These are phyloP conservation scores for Borostomias antarcticus DNA, from an alignment of 2,797 vertebrate species.

Conservation along the genomic window DNA sequence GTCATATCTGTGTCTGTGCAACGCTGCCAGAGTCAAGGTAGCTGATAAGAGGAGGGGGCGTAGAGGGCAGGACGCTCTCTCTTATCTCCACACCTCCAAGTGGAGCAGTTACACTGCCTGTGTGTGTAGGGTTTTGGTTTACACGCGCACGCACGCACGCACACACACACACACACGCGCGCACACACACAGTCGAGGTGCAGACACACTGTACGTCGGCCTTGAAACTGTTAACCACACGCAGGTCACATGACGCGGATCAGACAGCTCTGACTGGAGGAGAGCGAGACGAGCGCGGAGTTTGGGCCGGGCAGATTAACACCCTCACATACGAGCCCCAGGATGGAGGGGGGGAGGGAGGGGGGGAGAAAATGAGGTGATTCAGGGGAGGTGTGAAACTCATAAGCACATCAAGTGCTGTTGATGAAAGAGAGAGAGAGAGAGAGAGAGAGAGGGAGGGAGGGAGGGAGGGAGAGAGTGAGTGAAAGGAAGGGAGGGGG, in stretches of 20 bases:
- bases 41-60: conserved; percentile 52
- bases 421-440: not conserved
- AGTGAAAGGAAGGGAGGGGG: not conserved
- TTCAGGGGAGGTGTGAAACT: not conserved
- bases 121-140: conserved; percentile 54
- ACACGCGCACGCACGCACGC: conserved; percentile 26
- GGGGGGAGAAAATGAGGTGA: conserved; percentile 10
- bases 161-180: conserved; percentile 25
- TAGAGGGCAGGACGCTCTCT: conserved; percentile 40
- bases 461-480: conserved; percentile 10
- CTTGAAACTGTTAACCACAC: conserved; percentile 52
- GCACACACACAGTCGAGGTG: conserved; percentile 32
- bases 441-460: conserved; percentile 16
- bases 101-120: conserved; percentile 53
- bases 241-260: conserved; percentile 35
- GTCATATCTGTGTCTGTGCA: conserved; percentile 44
- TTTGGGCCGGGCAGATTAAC: not conserved
- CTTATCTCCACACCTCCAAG: conserved; percentile 56
- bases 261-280: conserved; percentile 37
- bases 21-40: conserved; percentile 34
- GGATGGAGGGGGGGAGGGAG: conserved; percentile 4
- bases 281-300: not conserved
- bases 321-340: not conserved
- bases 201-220: conserved; percentile 31
- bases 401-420: not conserved